Evolutionary conservation across 92 coral and sea anemone species (phyloP).

Genomic region (Phenganax stokvisi): DNA sequence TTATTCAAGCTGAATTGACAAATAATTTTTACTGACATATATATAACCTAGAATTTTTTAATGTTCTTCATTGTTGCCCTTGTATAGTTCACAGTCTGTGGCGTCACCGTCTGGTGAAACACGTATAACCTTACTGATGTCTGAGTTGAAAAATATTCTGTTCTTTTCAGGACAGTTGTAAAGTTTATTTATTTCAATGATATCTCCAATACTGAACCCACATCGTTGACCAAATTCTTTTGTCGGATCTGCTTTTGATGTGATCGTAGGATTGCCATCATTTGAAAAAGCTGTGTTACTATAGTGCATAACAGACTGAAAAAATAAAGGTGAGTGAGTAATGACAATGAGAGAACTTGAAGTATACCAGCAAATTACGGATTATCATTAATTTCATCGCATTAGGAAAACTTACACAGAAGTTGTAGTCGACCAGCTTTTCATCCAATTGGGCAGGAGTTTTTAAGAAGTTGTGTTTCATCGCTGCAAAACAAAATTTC

Average conservation of each 20-base stretch:
- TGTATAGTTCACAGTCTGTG: too few relatives aligned
- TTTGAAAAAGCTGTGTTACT: constrained; percentile 77
- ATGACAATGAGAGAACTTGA: background rate
- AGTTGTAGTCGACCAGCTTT: constrained; percentile 49
- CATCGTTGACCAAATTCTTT: constrained; percentile 82
- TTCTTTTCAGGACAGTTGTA: constrained; percentile 50
- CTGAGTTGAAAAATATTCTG: constrained; percentile 21
- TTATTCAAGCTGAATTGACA: background rate
- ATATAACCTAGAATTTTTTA: background rate
- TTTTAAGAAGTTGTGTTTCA: constrained; percentile 61
- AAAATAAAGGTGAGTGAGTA: background rate
- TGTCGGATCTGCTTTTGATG: constrained; percentile 49
- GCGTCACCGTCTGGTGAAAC: background rate
- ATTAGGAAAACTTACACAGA: constrained; percentile 51
- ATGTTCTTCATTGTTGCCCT: background rate
- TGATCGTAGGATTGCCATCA: constrained; percentile 53
- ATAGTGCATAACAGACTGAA: constrained; percentile 87
- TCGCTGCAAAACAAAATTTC: constrained; percentile 34
- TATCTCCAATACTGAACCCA: constrained; percentile 65
- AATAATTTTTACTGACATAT: too few relatives aligned
- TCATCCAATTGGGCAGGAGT: constrained; percentile 54
- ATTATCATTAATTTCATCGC: background rate
- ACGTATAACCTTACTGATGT: background rate
- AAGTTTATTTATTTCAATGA: constrained; percentile 60
- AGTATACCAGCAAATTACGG: background rate